These are phyloP conservation scores for Asobara japonica DNA, from an alignment of 1,140 invertebrate genomes.

Conservation along the genomic window DNA sequence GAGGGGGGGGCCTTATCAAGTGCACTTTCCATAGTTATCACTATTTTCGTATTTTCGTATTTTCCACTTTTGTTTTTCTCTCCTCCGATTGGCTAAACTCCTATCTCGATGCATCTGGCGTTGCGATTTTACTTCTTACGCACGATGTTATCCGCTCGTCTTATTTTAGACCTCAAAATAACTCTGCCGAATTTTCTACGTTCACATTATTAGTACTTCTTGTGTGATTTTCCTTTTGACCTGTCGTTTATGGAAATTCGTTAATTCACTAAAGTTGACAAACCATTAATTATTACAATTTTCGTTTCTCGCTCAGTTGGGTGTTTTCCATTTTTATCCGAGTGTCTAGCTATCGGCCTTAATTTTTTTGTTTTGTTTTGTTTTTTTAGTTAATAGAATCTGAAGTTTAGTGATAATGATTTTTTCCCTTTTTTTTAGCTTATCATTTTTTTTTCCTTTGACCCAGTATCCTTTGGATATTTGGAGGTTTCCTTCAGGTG, in stretches of 20 bases:
- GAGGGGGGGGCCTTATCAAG: neutral
- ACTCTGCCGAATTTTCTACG: neutral
- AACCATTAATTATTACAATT: conserved; percentile 9
- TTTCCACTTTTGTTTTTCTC: neutral
- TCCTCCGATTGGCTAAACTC: neutral
- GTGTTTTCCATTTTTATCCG: neutral
- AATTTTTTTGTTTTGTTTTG: no score
- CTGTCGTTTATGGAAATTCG: neutral
- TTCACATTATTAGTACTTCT: neutral
- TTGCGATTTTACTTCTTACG: no score
- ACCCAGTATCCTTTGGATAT: conserved; percentile 5
- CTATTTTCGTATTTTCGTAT: neutral
- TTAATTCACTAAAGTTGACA: neutral
- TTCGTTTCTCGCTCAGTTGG: neutral
- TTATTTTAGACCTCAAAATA: neutral
- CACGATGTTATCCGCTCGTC: no score
- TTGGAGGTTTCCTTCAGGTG: conserved; percentile 51
- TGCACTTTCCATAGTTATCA: neutral
- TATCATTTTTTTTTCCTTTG: conserved; percentile 2
- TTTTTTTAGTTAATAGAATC: conserved; percentile 8
- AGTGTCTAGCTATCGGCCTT: neutral
- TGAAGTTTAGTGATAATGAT: neutral
- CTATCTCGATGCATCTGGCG: neutral
- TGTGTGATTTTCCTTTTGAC: no score
- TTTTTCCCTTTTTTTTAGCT: neutral